Evolutionary conservation across 2,113 vertebrate species (phyloP), one percentile per base, ranked within the genome.

Genomic region (Syngnathus typhle): DNA sequence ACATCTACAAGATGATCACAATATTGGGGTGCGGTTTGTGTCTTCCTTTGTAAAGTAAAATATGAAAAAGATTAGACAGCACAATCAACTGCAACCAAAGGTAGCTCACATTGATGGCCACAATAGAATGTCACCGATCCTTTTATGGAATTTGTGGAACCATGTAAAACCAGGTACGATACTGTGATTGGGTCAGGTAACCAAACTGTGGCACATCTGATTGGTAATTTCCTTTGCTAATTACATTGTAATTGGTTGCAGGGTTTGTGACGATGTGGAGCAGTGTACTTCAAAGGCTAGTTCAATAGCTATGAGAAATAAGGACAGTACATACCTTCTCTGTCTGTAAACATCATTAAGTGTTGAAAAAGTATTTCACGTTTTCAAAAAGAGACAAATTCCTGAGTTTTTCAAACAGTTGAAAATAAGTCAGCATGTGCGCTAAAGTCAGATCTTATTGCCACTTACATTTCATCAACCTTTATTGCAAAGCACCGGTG

Each of bases 251-350:
- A 80, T 73, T 83, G 79, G 79, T 51, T 74, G 27, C 16, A 52
- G 36, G 44, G 54, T 70, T 43, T 1, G 39, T 58, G 54, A 36
- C 43, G 60, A 70, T 64, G 60, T 47, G 32, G 62, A 47, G 69
- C 61, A 44, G 47, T 56, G 19, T 37, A 51, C 18, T 55, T 65
- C 19, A 49, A 49, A 49, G 18, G 47, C 23, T 52, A 44, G n/a
- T 78, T 51, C 49, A 77, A 73, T 81, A 39, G 78, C 67, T 82
- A 80, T 74, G 72, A 60, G 19, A 6, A 5, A 39, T n/a, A n/a
- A 73, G 79, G 52, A 75, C 43, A 37, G 60, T 7, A 19, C 52
- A 41, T 1, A 5, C 0, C 2, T 64, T 32, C 27, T 47, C 46
- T 10, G 4, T n/a, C 19, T 51, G 19, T 51, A 51, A 54, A 73